Conservation (phyloP, 30 jellyfish, hydroid and myxozoan species). For the Hydractinia echinata region DNA sequence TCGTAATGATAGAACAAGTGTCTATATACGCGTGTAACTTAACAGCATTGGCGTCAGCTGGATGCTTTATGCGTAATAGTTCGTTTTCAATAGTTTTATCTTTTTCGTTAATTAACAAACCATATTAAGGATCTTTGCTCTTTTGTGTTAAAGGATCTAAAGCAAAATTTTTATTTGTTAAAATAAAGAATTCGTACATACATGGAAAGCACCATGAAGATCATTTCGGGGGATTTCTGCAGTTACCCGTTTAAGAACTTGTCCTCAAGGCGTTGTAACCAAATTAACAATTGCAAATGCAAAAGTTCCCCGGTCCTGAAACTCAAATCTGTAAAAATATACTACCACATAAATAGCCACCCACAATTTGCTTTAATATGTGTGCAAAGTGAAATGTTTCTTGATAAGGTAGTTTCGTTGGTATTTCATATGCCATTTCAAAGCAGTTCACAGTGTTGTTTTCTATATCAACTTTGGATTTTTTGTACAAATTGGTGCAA, state of each 20-base stretch:
- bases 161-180: too few relatives aligned
- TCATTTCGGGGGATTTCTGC: not conserved
- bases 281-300: not conserved
- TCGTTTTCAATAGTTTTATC: too few relatives aligned
- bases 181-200: too few relatives aligned
- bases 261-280: not conserved
- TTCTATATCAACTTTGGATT: not conserved
- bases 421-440: conserved; percentile 31
- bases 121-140: too few relatives aligned
- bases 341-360: not conserved
- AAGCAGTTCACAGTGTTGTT: not conserved
- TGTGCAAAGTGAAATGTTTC: conserved; percentile 32
- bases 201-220: not conserved
- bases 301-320: not conserved
- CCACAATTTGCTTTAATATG: not conserved
- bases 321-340: not conserved
- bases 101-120: too few relatives aligned
- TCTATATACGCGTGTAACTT: too few relatives aligned
- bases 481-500: not conserved
- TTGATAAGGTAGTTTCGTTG: not conserved
- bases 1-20: too few relatives aligned
- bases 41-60: too few relatives aligned
- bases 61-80: too few relatives aligned
- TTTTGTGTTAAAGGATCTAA: too few relatives aligned
- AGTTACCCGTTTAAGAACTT: not conserved